A percentile compares a stretch with the other conserved stretches of the same genome.
phyloP scores from a whole-genome alignment of 2,888 invertebrate species.

The Homarus gammarus region DNA sequence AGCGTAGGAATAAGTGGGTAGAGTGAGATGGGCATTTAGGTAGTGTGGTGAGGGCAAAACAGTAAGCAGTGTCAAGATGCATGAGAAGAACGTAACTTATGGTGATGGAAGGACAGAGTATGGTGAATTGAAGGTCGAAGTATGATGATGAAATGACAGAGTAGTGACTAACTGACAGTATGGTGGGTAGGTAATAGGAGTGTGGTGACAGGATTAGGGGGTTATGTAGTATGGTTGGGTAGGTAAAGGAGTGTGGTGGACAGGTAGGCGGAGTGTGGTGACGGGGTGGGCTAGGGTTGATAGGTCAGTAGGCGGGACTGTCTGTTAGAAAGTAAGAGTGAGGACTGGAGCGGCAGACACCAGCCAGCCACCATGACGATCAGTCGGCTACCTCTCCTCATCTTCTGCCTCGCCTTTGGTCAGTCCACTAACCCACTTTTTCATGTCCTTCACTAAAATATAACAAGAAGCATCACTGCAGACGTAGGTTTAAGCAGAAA shows the following conservation, averaged over 20 bases:
- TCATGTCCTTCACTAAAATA: background rate
- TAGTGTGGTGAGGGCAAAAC: no score
- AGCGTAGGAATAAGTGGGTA: no score
- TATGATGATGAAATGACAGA: no score
- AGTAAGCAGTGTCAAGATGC: no score
- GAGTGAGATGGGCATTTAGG: no score
- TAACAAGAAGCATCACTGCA: background rate
- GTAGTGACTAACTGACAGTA: no score
- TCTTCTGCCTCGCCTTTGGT: background rate
- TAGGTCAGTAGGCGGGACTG: background rate
- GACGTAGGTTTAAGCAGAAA: background rate
- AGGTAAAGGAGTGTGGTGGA: background rate
- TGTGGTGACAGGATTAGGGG: no score
- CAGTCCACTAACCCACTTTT: background rate
- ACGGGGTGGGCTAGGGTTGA: background rate
- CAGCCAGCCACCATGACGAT: background rate
- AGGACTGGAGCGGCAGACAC: background rate
- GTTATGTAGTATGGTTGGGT: no score
- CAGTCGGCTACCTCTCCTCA: background rate
- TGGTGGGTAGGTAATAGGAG: no score
- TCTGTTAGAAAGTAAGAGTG: slow-evolving; percentile 8
- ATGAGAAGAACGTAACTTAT: no score
- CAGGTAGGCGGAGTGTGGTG: background rate
- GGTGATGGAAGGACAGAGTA: no score
- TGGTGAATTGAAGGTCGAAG: no score